Evolutionary conservation across 1,140 invertebrate species (phyloP).

Genomic region (Parapsyche elsis): DNA sequence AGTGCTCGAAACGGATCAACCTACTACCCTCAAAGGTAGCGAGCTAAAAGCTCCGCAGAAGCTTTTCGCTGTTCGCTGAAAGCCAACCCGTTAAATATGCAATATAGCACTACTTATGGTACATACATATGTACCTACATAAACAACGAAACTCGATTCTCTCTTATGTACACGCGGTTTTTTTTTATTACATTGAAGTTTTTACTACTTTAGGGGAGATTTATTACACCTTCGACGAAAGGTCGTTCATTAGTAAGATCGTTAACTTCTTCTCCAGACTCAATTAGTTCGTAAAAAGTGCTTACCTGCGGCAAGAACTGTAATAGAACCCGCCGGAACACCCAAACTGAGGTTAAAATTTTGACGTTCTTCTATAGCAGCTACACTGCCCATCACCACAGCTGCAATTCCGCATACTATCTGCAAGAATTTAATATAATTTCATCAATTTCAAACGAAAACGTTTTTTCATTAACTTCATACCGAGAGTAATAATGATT

Average conservation of each 20-base stretch:
- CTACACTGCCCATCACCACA: slow-evolving; percentile 54
- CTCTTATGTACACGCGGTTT: not conserved
- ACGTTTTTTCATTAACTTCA: no score
- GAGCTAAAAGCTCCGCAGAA: slow-evolving; percentile 43
- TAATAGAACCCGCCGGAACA: slow-evolving; percentile 49
- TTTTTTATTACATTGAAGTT: slow-evolving; percentile 9
- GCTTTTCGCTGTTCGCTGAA: slow-evolving; percentile 40
- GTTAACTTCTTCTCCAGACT: not conserved
- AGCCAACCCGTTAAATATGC: slow-evolving; percentile 14
- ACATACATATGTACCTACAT: not conserved
- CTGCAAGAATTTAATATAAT: slow-evolving; percentile 38
- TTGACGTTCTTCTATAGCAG: slow-evolving; percentile 49
- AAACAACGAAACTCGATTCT: not conserved
- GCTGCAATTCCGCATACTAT: slow-evolving; percentile 53
- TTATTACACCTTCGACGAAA: no score
- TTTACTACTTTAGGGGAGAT: slow-evolving; percentile 53
- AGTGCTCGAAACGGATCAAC: not conserved
- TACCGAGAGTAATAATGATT: no score
- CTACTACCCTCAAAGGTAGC: not conserved
- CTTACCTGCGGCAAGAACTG: slow-evolving; percentile 50
- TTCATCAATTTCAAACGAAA: not conserved
- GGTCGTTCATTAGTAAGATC: not conserved
- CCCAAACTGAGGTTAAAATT: slow-evolving; percentile 50
- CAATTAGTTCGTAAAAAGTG: not conserved
- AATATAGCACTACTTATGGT: slow-evolving; percentile 32